phyloP scores from a whole-genome alignment of 1,140 invertebrate species.

The Megathymus violae region DNA sequence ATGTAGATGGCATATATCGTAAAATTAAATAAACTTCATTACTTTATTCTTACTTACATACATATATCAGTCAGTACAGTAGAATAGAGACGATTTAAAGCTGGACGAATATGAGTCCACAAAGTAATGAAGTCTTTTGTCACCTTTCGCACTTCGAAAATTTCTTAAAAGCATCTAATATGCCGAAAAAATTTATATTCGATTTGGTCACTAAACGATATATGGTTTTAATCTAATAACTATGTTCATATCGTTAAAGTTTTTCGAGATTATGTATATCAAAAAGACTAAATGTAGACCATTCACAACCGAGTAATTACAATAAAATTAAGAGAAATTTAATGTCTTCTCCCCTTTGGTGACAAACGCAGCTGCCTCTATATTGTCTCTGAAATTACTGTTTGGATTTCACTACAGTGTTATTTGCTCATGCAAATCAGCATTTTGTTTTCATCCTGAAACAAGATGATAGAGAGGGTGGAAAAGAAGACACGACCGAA shows the following conservation, averaged over 20 bases:
- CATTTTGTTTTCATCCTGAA: conserved; percentile 73
- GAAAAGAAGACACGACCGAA: conserved; percentile 36
- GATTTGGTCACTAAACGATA: too few species aligned
- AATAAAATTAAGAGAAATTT: conserved; percentile 65
- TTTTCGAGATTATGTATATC: too few species aligned
- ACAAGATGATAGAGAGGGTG: conserved; percentile 47
- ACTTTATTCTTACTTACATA: too few species aligned
- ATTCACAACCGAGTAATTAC: conserved; percentile 38
- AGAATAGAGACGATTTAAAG: too few species aligned
- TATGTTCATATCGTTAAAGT: not conserved
- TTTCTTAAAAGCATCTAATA: too few species aligned
- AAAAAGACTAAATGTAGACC: conserved; percentile 20
- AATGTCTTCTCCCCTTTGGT: conserved; percentile 60
- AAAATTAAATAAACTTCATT: too few species aligned
- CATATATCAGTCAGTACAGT: too few species aligned
- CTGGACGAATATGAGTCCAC: too few species aligned
- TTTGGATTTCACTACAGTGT: conserved; percentile 76
- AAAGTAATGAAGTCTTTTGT: too few species aligned
- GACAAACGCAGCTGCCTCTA: conserved; percentile 65
- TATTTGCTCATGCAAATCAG: conserved; percentile 81
- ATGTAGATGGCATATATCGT: too few species aligned
- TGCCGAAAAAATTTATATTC: too few species aligned
- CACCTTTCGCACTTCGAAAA: too few species aligned
- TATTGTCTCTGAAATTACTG: conserved; percentile 77
- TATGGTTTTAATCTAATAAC: not conserved